A percentile compares a stretch with the other conserved stretches of the same genome.
phyloP scores from a whole-genome alignment of 2,113 vertebrate genomes.

The Protobothrops flavoviridis region DNA sequence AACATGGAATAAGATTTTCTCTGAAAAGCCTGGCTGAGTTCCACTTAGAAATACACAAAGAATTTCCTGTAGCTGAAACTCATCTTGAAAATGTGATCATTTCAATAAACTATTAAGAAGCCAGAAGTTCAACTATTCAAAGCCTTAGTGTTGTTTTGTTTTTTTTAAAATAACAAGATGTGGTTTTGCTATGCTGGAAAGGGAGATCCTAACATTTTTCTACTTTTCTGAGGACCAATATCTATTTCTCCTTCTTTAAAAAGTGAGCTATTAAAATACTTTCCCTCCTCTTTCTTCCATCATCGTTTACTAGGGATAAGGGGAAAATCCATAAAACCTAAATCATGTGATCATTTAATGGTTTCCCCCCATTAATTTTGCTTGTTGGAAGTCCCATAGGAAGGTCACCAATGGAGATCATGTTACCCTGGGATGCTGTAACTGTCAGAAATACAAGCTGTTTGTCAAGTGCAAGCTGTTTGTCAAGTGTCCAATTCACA shows the following conservation, averaged over 20 bases:
- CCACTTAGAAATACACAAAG: neutral
- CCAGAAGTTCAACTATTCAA: neutral
- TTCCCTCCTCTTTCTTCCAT: neutral
- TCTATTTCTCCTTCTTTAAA: neutral
- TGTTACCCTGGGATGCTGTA: neutral
- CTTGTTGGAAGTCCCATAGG: neutral
- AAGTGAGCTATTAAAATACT: neutral
- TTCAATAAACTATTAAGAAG: slow-evolving; percentile 11
- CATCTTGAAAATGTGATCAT: slow-evolving; percentile 33
- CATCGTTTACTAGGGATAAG: neutral
- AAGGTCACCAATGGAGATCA: neutral
- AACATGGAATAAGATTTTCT: neutral
- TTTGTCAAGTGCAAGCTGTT: neutral
- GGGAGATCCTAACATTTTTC: neutral
- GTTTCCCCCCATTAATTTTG: neutral
- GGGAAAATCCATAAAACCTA: neutral
- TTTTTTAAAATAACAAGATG: neutral
- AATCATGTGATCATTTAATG: neutral
- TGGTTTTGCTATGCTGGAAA: neutral
- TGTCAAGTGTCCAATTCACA: neutral
- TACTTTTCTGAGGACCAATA: neutral
- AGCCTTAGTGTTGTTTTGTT: neutral
- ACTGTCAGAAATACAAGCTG: neutral
- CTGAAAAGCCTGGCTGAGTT: slow-evolving; percentile 18
- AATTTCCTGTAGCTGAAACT: slow-evolving; percentile 46